Conservation (phyloP, 2,797 vertebrate species). For the Erithacus rubecula region DNA sequence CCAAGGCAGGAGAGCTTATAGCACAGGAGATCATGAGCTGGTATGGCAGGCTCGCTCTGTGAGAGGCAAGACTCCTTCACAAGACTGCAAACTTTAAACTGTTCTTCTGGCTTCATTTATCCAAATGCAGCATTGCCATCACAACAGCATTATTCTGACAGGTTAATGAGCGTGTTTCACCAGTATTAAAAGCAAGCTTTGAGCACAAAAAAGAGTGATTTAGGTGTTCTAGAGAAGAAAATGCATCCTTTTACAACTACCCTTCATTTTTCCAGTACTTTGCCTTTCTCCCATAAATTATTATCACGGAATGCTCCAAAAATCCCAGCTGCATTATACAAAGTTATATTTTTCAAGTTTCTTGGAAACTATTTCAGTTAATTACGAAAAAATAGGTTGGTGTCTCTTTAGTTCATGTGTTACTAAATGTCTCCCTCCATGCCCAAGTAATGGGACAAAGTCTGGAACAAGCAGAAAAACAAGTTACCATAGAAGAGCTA, state of each 20-base stretch:
- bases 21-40: fast-evolving
- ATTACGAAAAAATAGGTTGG: not conserved
- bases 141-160: not conserved
- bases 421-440: not conserved
- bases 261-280: not conserved
- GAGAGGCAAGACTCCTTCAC: not conserved
- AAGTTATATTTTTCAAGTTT: not conserved
- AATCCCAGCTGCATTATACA: not conserved
- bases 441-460: not conserved
- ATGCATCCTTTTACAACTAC: not conserved
- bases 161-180: not conserved
- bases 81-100: not conserved
- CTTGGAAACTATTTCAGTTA: not conserved
- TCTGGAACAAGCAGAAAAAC: not conserved
- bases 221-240: not conserved
- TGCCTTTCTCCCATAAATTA: not conserved
- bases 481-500: not conserved
- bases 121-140: not conserved
- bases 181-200: not conserved
- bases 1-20: fast-evolving
- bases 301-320: not conserved
- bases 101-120: not conserved
- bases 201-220: not conserved
- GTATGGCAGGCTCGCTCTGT: not conserved
- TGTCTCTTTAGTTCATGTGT: not conserved